Evolutionary conservation across 2,113 vertebrate genomes (phyloP).

Genomic region (Riparia riparia): DNA sequence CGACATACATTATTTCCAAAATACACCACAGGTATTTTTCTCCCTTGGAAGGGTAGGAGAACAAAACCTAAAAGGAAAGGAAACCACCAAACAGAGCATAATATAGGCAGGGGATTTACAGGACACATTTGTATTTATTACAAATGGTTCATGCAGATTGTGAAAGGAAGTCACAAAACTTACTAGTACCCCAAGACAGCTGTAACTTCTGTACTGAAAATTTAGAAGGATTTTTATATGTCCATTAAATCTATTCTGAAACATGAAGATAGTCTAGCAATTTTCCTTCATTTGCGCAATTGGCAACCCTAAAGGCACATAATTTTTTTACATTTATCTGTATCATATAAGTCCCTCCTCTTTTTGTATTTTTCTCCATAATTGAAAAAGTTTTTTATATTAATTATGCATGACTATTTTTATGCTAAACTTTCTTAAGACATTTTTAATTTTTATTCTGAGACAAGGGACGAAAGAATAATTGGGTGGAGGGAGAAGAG

Average conservation of each 20-base stretch:
- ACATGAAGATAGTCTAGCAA: background rate
- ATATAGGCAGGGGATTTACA: background rate
- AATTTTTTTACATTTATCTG: background rate
- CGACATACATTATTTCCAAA: background rate
- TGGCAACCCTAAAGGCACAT: background rate
- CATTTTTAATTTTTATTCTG: background rate
- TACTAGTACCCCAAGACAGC: background rate
- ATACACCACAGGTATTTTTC: background rate
- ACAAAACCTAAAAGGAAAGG: background rate
- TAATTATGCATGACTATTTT: background rate
- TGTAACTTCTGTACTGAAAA: constrained; percentile 10
- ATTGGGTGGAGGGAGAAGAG: accelerated
- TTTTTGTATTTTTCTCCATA: background rate
- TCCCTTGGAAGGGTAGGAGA: background rate
- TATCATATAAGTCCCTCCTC: background rate
- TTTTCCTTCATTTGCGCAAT: background rate
- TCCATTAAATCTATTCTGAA: background rate
- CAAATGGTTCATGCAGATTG: background rate
- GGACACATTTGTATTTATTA: background rate
- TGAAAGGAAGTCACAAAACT: constrained; percentile 18
- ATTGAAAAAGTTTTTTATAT: background rate
- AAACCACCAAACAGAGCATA: background rate
- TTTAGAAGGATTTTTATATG: background rate
- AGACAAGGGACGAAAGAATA: background rate
- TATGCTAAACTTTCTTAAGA: background rate